phyloP scores from a whole-genome alignment of 2,113 vertebrate genomes.

The Hypomesus transpacificus region DNA sequence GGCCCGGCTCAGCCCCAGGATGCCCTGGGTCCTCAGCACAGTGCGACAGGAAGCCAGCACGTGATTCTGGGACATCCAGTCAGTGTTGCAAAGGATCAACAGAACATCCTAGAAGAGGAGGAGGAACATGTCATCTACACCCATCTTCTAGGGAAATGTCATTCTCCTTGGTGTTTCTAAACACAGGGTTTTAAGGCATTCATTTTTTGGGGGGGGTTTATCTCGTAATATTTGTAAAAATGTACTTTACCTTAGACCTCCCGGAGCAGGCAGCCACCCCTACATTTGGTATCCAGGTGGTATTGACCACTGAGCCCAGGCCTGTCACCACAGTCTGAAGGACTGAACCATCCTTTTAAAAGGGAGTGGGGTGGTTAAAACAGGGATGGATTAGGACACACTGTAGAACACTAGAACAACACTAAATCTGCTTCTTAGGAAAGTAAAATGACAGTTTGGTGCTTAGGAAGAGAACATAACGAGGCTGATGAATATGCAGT shows the following conservation, averaged over 20 bases:
- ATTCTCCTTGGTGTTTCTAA: background rate
- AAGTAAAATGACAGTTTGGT: background rate
- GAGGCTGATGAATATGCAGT: background rate
- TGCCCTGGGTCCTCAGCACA: constrained; percentile 72
- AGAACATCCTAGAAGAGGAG: constrained; percentile 65
- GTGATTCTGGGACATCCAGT: constrained; percentile 77
- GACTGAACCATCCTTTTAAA: constrained; percentile 74
- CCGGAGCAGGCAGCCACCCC: constrained; percentile 75
- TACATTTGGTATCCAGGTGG: constrained; percentile 73
- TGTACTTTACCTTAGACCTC: constrained; percentile 71
- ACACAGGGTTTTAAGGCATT: background rate
- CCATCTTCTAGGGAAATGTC: background rate
- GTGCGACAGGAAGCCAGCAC: constrained; percentile 73
- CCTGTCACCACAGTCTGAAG: constrained; percentile 75
- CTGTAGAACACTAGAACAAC: background rate
- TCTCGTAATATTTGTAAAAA: background rate
- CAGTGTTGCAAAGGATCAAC: constrained; percentile 72
- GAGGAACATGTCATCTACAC: background rate
- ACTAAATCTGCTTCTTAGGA: too few species aligned
- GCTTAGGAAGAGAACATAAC: too few species aligned
- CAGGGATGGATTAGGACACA: background rate
- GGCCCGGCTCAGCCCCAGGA: constrained; percentile 72
- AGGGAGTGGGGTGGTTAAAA: background rate
- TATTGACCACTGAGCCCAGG: constrained; percentile 71
- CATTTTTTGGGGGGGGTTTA: background rate